These are phyloP conservation scores for Drosophila aff. DNA, from an alignment of 1,140 invertebrate species.

Conservation along the genomic window DNA sequence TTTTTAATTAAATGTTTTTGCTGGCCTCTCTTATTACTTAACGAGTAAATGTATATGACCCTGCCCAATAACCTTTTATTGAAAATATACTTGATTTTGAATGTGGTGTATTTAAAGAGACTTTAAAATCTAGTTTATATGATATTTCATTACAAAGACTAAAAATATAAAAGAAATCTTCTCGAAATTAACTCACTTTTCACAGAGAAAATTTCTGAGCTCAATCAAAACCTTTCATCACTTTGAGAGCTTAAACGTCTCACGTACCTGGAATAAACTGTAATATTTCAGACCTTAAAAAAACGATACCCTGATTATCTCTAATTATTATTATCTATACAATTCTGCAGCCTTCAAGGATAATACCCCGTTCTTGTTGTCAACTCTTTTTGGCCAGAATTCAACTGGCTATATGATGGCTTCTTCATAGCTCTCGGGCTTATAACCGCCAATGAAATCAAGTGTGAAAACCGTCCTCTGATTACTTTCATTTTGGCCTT, in stretches of 20 bases:
- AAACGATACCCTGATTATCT: no score
- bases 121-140: no score
- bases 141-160: no score
- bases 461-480: constrained; percentile 1
- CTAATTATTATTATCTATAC: no score
- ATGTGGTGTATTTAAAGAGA: no score
- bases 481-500: constrained; percentile 16
- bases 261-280: no score
- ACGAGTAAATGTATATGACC: background rate
- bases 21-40: background rate
- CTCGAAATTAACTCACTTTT: no score
- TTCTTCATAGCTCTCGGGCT: background rate
- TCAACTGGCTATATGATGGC: background rate
- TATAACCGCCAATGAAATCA: constrained; percentile 8
- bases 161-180: no score
- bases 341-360: background rate
- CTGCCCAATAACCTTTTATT: background rate
- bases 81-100: background rate
- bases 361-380: background rate
- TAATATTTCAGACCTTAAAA: no score
- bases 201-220: no score
- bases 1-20: constrained; percentile 2
- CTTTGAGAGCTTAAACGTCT: no score
- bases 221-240: no score
- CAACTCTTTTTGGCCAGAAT: background rate